Conservation (phyloP, 2,113 vertebrate genomes). For the Dissostichus mawsoni region DNA sequence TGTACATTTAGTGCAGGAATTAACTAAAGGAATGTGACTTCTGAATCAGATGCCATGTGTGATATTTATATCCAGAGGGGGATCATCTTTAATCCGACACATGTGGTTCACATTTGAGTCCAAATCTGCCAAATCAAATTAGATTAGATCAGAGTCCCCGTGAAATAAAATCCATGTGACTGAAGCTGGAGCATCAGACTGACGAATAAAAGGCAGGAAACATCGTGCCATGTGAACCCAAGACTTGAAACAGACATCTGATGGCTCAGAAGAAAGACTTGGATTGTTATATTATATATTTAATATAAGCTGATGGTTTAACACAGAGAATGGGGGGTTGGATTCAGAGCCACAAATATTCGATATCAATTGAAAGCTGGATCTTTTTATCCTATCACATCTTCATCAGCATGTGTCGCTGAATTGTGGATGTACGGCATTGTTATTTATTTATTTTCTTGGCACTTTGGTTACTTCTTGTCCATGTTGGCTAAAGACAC, state of each 20-base stretch:
- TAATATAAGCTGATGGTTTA: too few relatives aligned
- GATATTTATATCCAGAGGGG: conserved; percentile 27
- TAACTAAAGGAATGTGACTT: not conserved
- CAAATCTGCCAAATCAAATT: conserved; percentile 14
- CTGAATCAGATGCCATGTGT: conserved; percentile 17
- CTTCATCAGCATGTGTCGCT: too few relatives aligned
- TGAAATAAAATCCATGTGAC: conserved; percentile 27
- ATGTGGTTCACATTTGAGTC: conserved; percentile 28
- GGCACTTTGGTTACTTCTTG: not conserved
- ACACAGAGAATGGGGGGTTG: too few relatives aligned
- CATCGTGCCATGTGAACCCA: not conserved
- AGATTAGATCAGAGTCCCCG: conserved; percentile 7
- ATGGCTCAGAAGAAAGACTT: not conserved
- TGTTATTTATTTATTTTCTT: too few relatives aligned
- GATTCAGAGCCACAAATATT: too few relatives aligned
- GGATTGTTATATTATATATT: not conserved
- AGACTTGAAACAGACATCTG: not conserved
- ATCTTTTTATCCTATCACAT: too few relatives aligned
- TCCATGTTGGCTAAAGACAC: not conserved
- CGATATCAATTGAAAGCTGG: too few relatives aligned
- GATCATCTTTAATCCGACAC: conserved; percentile 34
- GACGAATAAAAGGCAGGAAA: not conserved
- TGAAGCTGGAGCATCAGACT: not conserved
- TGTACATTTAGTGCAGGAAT: not conserved
- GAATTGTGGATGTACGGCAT: too few relatives aligned